Evolutionary conservation across 1,140 invertebrate genomes (phyloP), one percentile per base, ranked within the genome.

Genomic region (Pseudomyrmex gracilis): DNA sequence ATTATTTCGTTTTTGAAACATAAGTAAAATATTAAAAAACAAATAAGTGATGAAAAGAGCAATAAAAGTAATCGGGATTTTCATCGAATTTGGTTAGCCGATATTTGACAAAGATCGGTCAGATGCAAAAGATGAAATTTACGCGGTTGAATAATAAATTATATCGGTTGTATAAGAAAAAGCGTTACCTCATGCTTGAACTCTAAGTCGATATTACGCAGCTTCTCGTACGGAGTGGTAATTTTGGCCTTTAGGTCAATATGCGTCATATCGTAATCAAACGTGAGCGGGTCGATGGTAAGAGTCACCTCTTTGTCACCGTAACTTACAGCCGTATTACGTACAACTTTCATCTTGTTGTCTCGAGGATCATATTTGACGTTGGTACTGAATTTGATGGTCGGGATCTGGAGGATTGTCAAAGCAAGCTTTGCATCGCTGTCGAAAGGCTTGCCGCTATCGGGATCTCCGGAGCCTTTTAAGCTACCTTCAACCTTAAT

Each of bases 201-300:
- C 1, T 91, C 90, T 3, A 97, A 10, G 9, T 96, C 94, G 9
- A 96, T 90, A 24, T 95, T 94, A 85, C 95, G 96, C 3, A 95
- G 86, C 45, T 95, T 94, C 55, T 96, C 95, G 43, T 93, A 87
- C 0, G 95, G 95, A 4, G 90, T 91, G 0, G 68, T 87, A 7
- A 83, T 89, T 66, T 92, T 91, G 1, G 85, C 82, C 10, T 89
- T 88, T 10, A 90, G 1, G 1, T 73, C 83, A 7, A 93, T 15
- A 7, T 43, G 61, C 2, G 74, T 77, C 1, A 90, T 70, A 1
- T 93, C 89, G 0, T 64, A 51, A n/a, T 85, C 76, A 51, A 84
- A 91, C 0, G 71, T 77, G 12, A 70, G 3, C 0, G 66, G 22
- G 0, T 71, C 70, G 22, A 87, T 51, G 20, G 92, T 78, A 1